A percentile compares a stretch with the other conserved stretches of the same genome.
Evolutionary conservation across 2,113 vertebrate species (phyloP).

Genomic region (Sakesphorus luctuosus): DNA sequence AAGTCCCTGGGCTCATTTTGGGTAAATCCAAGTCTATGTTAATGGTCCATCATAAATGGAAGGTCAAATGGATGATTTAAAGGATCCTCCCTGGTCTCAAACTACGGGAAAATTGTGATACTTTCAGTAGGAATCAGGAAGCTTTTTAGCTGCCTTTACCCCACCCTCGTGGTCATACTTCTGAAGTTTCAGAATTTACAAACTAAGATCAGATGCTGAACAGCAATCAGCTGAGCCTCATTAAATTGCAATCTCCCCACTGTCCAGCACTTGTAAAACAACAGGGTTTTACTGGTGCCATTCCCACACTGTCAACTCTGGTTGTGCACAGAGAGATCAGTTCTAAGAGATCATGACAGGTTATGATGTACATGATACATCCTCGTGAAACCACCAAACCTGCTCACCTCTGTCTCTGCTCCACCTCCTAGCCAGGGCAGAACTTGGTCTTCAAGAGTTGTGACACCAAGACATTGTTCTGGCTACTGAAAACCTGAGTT

Average conservation of each 20-base stretch:
- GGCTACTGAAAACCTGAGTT: neutral
- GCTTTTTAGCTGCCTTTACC: neutral
- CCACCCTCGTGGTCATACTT: neutral
- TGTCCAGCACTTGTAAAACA: neutral
- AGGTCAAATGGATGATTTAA: neutral
- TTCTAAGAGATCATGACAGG: neutral
- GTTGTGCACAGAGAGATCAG: neutral
- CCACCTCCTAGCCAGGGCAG: neutral
- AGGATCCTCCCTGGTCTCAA: neutral
- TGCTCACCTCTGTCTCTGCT: neutral
- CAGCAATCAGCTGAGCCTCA: neutral
- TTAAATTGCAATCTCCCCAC: neutral
- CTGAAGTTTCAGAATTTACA: neutral
- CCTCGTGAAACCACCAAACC: neutral
- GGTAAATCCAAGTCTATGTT: neutral
- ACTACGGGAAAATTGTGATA: neutral
- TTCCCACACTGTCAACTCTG: neutral
- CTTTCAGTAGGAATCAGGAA: neutral
- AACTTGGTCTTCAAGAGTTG: neutral
- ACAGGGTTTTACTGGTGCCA: neutral
- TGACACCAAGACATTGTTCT: neutral
- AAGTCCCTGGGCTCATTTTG: neutral
- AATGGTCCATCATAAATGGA: neutral
- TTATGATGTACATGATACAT: neutral
- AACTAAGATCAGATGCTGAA: neutral